Percentiles rank a stretch among this genome's conserved stretches.
phyloP scores from a whole-genome alignment of 2,113 vertebrate species.

The Chunga burmeisteri region DNA sequence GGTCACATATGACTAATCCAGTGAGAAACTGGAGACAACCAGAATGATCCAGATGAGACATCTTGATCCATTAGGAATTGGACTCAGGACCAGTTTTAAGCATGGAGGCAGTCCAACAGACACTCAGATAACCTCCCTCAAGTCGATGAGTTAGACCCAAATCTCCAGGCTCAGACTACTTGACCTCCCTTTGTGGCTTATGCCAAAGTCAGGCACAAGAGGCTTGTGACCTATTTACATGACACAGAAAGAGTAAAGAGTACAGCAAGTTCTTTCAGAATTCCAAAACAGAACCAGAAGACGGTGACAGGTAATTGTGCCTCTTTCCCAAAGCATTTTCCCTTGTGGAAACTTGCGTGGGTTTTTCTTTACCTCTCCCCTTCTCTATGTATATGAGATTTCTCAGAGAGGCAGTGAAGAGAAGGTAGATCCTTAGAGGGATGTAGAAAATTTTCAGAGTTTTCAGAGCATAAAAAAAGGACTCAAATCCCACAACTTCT shows the following conservation, averaged over 20 bases:
- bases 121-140: neutral
- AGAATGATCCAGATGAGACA: neutral
- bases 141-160: neutral
- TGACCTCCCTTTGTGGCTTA: neutral
- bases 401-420: neutral
- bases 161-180: neutral
- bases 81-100: neutral
- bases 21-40: neutral
- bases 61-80: neutral
- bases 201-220: neutral
- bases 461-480: conserved; percentile 52
- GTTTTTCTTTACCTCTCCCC: neutral
- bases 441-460: neutral
- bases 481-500: conserved; percentile 1
- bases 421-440: neutral
- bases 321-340: neutral
- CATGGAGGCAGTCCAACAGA: neutral
- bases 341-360: neutral
- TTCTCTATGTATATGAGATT: neutral
- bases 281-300: neutral
- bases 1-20: neutral
- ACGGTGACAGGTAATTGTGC: neutral
- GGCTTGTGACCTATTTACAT: neutral
- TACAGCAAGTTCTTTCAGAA: neutral
- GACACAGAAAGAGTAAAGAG: neutral